These are phyloP conservation scores for Ptychobarbus kaznakovi DNA, from an alignment of 2,797 vertebrate species.

Conservation along the genomic window DNA sequence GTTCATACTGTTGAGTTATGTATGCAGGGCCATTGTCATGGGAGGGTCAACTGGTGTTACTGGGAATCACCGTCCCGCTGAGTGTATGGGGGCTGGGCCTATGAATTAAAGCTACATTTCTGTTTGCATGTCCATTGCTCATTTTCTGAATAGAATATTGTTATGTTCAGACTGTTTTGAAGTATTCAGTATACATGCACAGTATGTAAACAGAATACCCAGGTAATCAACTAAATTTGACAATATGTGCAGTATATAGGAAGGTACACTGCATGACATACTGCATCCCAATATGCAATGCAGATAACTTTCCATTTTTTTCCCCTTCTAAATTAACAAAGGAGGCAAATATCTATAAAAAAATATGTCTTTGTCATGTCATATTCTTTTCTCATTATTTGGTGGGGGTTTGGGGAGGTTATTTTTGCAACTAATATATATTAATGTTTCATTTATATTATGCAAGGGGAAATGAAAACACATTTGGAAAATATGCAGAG, in stretches of 20 bases:
- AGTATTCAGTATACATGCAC: not conserved
- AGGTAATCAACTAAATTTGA: not conserved
- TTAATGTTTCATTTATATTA: not conserved
- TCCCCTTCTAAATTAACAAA: too few species aligned
- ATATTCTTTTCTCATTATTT: not conserved
- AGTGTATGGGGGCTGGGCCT: not conserved
- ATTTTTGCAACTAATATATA: not conserved
- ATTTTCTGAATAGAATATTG: not conserved
- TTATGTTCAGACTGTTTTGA: not conserved
- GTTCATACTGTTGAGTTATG: not conserved
- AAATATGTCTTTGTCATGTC: not conserved
- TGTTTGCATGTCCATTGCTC: not conserved
- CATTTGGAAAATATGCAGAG: not conserved
- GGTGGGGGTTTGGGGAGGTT: not conserved
- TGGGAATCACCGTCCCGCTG: not conserved
- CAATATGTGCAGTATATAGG: not conserved
- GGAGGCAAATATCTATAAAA: not conserved
- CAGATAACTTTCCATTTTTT: not conserved
- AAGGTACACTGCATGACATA: not conserved
- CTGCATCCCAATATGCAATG: not conserved
- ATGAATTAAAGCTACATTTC: not conserved
- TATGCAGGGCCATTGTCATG: not conserved
- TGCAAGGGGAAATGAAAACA: not conserved
- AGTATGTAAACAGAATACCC: not conserved
- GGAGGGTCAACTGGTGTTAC: not conserved